Base-by-base conservation (phyloP, 64 coral and sea anemone genomes). In the Catalaphyllia jardinei region DNA sequence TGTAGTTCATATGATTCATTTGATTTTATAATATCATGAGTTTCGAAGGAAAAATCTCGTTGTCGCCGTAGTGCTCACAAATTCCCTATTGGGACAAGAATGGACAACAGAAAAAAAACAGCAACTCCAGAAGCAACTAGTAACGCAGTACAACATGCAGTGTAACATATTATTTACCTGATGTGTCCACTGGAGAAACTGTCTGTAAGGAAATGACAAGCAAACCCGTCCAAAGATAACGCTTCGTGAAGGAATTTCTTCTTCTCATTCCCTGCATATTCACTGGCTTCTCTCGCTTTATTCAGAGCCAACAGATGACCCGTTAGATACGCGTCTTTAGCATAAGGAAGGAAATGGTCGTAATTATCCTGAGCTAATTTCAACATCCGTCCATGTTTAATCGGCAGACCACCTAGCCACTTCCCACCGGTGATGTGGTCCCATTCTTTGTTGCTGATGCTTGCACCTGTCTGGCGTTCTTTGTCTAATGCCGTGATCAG, bases 151-250 rank as follows among this genome's bases (percentile, higher is more conserved):
- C n/a, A n/a, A n/a, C n/a, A n/a, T n/a, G n/a, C n/a, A n/a, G n/a
- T n/a, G n/a, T 39, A 76, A 30, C 46, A 19, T 75, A 0, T 75
- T 1, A 39, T 8, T 75, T 17, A 75, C 73, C 79, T 74, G n/a
- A 74, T 72, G 67, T 87, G 85, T 54, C 85, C 85, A 74, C 85
- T 87, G 7, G 85, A 33, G 67, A 87, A 87, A 30, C 61, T 71
- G 85, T 87, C 85, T 31, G 85, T 87, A 50, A 74, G 85, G 17
- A 87, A 87, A 27, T 87, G 85, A 18, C 85, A 87, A 14, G 85
- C 69, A 71, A 87, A 87, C n/a, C 18, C 85, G 22, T 87, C 85
- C 20, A 87, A 14, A 18, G 85, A 39, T 57, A 55, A 87, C 29
- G 85, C 85, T 52, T 87, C 85, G 2, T 87, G 46, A 10, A 74